Conservation (phyloP, 2,113 vertebrate genomes). For the Polypterus senegalus region DNA sequence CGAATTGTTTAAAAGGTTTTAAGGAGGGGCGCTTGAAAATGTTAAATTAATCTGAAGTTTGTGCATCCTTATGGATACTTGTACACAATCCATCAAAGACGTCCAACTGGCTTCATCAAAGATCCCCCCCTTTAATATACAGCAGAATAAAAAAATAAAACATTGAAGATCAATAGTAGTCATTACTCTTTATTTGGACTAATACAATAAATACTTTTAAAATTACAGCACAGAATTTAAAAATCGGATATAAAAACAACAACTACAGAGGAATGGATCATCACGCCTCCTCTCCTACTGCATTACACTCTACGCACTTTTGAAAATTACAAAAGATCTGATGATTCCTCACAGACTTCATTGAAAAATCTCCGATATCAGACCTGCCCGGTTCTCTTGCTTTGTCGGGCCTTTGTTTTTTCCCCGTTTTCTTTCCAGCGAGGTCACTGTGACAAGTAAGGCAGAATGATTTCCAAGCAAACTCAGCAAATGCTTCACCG, state of each 20-base stretch:
- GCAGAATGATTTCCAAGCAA: no score
- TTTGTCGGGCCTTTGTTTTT: slow-evolving; percentile 7
- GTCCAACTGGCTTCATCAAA: no score
- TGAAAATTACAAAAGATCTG: slow-evolving; percentile 21
- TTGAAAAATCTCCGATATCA: slow-evolving; percentile 37
- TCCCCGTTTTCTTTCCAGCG: neutral
- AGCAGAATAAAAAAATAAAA: neutral
- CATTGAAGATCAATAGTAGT: slow-evolving; percentile 11
- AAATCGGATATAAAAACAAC: slow-evolving; percentile 19
- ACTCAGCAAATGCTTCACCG: no score
- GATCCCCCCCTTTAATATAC: no score
- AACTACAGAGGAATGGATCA: slow-evolving; percentile 14
- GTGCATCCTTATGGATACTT: no score
- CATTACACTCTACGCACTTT: slow-evolving; percentile 21
- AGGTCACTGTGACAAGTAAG: neutral
- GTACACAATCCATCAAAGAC: no score
- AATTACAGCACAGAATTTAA: slow-evolving; percentile 24
- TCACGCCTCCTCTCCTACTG: slow-evolving; percentile 21
- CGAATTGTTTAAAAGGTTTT: no score
- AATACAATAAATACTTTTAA: slow-evolving; percentile 34
- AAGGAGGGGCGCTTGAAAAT: no score
- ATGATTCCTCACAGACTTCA: slow-evolving; percentile 44
- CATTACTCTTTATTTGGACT: slow-evolving; percentile 42
- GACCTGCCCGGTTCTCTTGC: slow-evolving; percentile 11
- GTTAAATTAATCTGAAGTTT: no score